Base-by-base conservation (phyloP, 2,888 invertebrate genomes). In the Drosophila falleni region DNA sequence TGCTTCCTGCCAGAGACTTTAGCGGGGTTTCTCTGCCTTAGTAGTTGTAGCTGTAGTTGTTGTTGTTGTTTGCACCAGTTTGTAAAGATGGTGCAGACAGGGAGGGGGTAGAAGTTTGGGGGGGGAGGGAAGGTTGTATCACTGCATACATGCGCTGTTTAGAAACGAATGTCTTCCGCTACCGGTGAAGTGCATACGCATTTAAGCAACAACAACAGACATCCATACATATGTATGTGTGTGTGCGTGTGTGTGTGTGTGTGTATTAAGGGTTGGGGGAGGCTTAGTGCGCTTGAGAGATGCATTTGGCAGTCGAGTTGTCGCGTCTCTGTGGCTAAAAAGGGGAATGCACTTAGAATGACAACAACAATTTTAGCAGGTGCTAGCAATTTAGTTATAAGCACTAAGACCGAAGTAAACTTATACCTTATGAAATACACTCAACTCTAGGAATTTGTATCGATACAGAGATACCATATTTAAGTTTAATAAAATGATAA, bases 161-260 rank as follows among this genome's bases (percentile, higher is more conserved):
- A 78, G 78, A 78, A 78, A 78, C 80, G 78, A 78, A 78, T 78
- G 78, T 71, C 80, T 80, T 78, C 78, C 78, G 78, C 80, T 78
- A 78, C 78, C 78, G 78, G 78, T 80, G 76, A 68, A 78, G 80
- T 80, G 80, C 80, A 80, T 78, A 78, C 78, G 78, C 78, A 78
- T 78, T 76, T 78, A 76, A 76, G 62, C 80, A 78, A 72, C 80
- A 79, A 80, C 80, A 75, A 71, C 72, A 65, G 64, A 53, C 58
- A 50, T 55, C 33, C 26, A 16, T 5, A 13, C 2, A 13, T 64
- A 54, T 29, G 3, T 23, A 19, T 11, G 13, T 35, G n/a, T 41
- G 5, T 33, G 3, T 54, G 33, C 29, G 6, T 58, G 33, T 37
- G 16, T 51, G 37, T 50, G 37, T 16, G 33, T 50, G 16, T 29